Base-by-base conservation (phyloP, 2,797 vertebrate species). In the Pseudomugil tenellus region DNA sequence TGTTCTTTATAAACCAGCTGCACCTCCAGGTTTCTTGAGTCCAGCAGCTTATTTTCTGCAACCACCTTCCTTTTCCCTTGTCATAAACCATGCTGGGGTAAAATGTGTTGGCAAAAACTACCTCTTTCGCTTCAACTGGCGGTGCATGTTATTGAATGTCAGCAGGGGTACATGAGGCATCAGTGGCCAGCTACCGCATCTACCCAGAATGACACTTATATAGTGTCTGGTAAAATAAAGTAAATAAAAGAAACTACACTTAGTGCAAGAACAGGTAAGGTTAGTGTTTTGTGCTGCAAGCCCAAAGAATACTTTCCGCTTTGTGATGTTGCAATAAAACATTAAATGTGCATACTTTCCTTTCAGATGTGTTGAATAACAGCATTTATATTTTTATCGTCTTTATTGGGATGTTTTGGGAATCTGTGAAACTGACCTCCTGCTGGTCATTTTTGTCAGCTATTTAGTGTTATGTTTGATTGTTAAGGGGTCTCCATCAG, bases 171-270 rank as follows among this genome's bases (percentile, higher is more conserved):
- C 54, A 1, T 28, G 63, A 32, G 62, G 66, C 37, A 26, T 59
- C 39, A 31, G 55, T 72, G 65, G n/a, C 84, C 84, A 86, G 79
- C 81, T 77, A 79, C 81, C 75, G 81, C 70, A 66, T 48, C 66
- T 65, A 17, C 55, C 59, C 67, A 58, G 58, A 65, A 6, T 23
- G 61, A 53, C 14, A 58, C 65, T 54, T 12, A 9, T 49, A 68
- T 55, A 62, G 12, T 37, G 19, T 75, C 58, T 35, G 13, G 0
- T 35, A 23, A 53, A 43, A 19, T 37, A 29, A 1, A 29, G 37
- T 39, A 39, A 39, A 39, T 16, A 39, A 39, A 16, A 39, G 2
- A 39, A 37, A 37, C 35, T 37, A 4, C 8, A 25, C 7, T 12
- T 48, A 12, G 46, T 10, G 10, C 46, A 48, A 48, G 12, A 4